Conservation (phyloP, 2,113 vertebrate genomes). For the Calidris pygmaea region DNA sequence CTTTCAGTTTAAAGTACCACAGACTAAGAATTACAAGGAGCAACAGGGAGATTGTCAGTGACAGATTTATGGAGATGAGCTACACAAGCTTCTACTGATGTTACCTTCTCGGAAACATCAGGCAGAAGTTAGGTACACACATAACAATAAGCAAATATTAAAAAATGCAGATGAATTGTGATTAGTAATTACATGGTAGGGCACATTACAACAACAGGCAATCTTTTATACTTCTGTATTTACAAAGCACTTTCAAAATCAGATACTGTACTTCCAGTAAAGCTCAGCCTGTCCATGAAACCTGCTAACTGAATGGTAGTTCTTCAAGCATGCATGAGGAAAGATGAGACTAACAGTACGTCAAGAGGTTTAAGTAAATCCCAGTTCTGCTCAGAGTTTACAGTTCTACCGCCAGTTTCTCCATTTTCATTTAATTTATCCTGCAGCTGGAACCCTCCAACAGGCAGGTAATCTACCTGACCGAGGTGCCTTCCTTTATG, state of each 20-base stretch:
- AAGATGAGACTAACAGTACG: neutral
- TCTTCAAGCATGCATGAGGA: neutral
- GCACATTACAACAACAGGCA: neutral
- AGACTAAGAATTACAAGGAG: conserved; percentile 18
- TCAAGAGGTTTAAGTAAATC: neutral
- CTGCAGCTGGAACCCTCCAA: neutral
- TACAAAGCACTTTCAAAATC: neutral
- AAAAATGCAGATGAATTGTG: neutral
- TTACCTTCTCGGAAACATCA: neutral
- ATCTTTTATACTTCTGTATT: neutral
- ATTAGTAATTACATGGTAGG: neutral
- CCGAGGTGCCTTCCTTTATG: neutral
- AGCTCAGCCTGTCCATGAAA: neutral
- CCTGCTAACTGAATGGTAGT: neutral
- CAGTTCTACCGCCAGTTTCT: neutral
- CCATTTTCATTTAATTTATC: neutral
- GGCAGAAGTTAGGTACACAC: neutral
- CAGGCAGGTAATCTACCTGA: neutral
- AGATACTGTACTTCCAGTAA: neutral
- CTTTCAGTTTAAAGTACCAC: neutral
- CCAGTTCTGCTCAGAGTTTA: neutral
- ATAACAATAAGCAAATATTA: neutral
- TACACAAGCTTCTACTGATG: conserved; percentile 9
- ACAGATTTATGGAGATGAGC: neutral
- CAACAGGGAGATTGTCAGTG: neutral